A percentile compares a stretch with the other conserved stretches of the same genome.
Evolutionary conservation across 2,888 invertebrate genomes (phyloP).

Genomic region (Epinotia ramella): DNA sequence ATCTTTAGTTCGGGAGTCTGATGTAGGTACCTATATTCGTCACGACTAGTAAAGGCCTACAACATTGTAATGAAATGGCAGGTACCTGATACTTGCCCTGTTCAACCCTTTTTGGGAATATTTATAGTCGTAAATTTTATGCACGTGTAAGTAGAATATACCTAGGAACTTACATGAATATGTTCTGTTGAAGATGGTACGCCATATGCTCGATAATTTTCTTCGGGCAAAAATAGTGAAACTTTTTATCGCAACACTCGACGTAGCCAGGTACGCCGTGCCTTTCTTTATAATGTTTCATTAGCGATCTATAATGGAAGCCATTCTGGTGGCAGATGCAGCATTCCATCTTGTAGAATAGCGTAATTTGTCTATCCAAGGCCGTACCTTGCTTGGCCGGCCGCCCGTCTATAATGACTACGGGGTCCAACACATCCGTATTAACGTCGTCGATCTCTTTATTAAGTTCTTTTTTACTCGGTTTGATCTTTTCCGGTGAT

Average conservation of each 20-base stretch:
- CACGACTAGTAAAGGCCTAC: not conserved
- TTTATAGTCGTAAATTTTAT: not conserved
- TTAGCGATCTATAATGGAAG: conserved; percentile 76
- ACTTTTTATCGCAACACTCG: conserved; percentile 79
- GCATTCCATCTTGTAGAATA: conserved; percentile 82
- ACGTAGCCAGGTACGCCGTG: conserved; percentile 82
- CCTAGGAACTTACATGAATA: conserved; percentile 74
- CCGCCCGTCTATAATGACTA: conserved; percentile 73
- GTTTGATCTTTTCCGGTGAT: conserved; percentile 47
- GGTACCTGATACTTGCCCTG: no score
- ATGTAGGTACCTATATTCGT: not conserved
- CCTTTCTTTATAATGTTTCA: conserved; percentile 80
- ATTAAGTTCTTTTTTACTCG: conserved; percentile 50
- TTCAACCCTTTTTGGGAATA: no score
- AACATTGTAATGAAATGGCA: no score
- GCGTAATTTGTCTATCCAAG: conserved; percentile 76
- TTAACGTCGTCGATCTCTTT: conserved; percentile 55
- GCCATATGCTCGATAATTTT: conserved; percentile 83
- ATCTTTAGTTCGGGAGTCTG: not conserved
- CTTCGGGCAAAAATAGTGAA: conserved; percentile 80
- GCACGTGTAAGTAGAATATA: not conserved
- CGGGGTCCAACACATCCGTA: conserved; percentile 64
- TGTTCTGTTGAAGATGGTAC: conserved; percentile 76
- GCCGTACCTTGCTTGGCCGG: conserved; percentile 77
- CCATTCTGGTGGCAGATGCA: conserved; percentile 78